Evolutionary conservation across 2,888 invertebrate species (phyloP).

Genomic region (Mesochorus sp.): DNA sequence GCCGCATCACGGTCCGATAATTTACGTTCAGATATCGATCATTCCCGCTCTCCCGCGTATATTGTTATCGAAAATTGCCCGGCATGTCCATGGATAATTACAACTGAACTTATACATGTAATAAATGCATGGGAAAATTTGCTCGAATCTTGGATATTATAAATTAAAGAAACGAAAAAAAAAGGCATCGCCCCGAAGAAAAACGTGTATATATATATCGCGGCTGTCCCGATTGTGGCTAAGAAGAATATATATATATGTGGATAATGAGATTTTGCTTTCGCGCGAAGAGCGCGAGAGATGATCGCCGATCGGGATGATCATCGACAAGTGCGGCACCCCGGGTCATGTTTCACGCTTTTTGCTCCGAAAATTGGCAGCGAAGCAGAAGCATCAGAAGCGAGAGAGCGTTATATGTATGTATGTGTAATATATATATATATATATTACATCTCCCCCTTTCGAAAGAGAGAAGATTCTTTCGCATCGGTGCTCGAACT

Average conservation of each 20-base stretch:
- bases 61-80: conserved; percentile 30
- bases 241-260: too few species aligned
- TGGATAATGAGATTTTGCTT: conserved; percentile 60
- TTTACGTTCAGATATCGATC: conserved; percentile 43
- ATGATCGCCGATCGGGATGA: conserved; percentile 48
- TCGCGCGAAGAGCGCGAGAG: conserved; percentile 21
- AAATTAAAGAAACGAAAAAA: not conserved
- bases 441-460: too few species aligned
- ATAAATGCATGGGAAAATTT: conserved; percentile 33
- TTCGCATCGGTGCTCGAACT: too few species aligned
- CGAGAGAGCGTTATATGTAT: conserved; percentile 9
- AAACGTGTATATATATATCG: not conserved
- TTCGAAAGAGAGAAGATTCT: too few species aligned
- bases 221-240: not conserved
- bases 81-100: not conserved
- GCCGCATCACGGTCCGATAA: not conserved
- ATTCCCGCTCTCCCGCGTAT: conserved; percentile 18
- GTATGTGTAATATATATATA: not conserved
- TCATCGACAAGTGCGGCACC: conserved; percentile 58
- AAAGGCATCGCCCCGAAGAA: not conserved
- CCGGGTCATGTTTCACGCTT: conserved; percentile 63
- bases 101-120: too few species aligned
- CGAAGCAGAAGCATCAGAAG: conserved; percentile 53
- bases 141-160: not conserved
- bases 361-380: conserved; percentile 63